phyloP scores from a whole-genome alignment of 2,888 invertebrate genomes.

The Boloria euphrosyne region DNA sequence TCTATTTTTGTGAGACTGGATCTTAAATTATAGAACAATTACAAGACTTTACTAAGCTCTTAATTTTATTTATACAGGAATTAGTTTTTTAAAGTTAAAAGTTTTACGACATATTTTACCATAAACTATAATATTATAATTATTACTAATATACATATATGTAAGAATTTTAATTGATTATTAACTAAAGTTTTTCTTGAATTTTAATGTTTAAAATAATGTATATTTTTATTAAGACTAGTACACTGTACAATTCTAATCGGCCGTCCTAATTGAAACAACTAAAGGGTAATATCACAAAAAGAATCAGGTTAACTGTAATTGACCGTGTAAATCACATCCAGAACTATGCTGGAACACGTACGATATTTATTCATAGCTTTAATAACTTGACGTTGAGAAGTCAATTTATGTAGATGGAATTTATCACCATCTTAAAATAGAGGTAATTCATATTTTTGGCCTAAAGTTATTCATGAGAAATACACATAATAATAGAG shows the following conservation, averaged over 20 bases:
- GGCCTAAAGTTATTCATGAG: too few species aligned
- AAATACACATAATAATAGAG: too few species aligned
- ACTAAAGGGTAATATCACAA: conserved; percentile 21
- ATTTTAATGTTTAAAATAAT: too few species aligned
- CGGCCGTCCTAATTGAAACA: conserved; percentile 3
- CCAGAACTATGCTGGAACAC: conserved; percentile 37
- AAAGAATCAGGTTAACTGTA: conserved; percentile 29
- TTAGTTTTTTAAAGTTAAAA: too few species aligned
- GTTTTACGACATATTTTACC: too few species aligned
- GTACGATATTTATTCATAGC: conserved; percentile 17
- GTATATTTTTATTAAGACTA: not conserved
- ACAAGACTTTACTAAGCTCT: too few species aligned
- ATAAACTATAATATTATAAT: too few species aligned
- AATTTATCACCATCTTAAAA: not conserved
- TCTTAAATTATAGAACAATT: not conserved
- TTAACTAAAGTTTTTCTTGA: too few species aligned
- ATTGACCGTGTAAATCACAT: conserved; percentile 34
- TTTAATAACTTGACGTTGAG: conserved; percentile 14
- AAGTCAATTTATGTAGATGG: conserved; percentile 11
- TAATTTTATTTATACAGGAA: too few species aligned
- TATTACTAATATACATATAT: too few species aligned
- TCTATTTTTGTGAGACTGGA: conserved; percentile 3
- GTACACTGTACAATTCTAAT: not conserved
- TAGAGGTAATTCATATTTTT: not conserved
- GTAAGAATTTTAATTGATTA: too few species aligned